Percentiles rank a stretch among this genome's conserved stretches.
These are phyloP conservation scores for Crocidura indochinensis DNA, from an alignment of 2,797 vertebrate species.

Conservation along the genomic window DNA sequence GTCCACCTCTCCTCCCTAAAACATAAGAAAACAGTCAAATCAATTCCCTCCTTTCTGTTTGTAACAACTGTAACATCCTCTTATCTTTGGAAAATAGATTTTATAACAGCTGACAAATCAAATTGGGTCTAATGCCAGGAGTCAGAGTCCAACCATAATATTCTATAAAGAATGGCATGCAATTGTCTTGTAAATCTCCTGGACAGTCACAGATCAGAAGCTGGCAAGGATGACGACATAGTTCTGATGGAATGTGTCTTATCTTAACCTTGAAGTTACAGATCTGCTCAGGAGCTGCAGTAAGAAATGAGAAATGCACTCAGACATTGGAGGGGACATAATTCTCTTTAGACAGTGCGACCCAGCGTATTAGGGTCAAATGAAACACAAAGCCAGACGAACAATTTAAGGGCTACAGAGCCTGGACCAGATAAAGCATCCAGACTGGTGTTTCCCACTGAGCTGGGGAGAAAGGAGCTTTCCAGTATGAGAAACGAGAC, in stretches of 20 bases:
- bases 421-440: slow-evolving; percentile 80
- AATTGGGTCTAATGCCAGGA: slow-evolving; percentile 82
- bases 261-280: slow-evolving; percentile 88
- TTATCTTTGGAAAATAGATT: slow-evolving; percentile 80
- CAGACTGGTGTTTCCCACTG: slow-evolving; percentile 71
- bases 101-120: slow-evolving; percentile 84
- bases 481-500: slow-evolving; percentile 79
- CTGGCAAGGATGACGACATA: slow-evolving; percentile 87
- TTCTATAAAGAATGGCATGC: slow-evolving; percentile 85
- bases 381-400: slow-evolving; percentile 85
- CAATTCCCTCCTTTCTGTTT: slow-evolving; percentile 48
- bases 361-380: slow-evolving; percentile 85
- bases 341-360: slow-evolving; percentile 84
- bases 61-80: slow-evolving; percentile 63
- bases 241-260: slow-evolving; percentile 87
- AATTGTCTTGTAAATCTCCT: slow-evolving; percentile 85
- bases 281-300: slow-evolving; percentile 85
- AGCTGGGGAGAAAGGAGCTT: slow-evolving; percentile 60
- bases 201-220: slow-evolving; percentile 85
- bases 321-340: slow-evolving; percentile 80
- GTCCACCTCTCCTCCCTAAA: not conserved
- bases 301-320: slow-evolving; percentile 86
- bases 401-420: slow-evolving; percentile 83
- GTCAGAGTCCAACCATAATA: slow-evolving; percentile 86
- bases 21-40: slow-evolving; percentile 55